These are phyloP conservation scores for Neotragus moschatus DNA, from an alignment of 2,113 vertebrate genomes.

Conservation along the genomic window DNA sequence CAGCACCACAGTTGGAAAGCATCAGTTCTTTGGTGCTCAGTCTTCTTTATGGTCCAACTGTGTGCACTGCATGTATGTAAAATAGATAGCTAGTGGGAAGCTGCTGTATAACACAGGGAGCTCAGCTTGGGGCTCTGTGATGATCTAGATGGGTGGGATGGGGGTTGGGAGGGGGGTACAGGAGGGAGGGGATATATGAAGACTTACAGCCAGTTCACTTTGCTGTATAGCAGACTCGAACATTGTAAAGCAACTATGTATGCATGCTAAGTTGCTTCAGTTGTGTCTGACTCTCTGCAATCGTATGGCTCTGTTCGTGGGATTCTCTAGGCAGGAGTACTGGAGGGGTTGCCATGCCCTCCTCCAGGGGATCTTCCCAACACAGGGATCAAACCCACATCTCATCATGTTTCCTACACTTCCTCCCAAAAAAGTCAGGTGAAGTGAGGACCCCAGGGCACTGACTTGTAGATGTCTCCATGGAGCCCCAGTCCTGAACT, in stretches of 20 bases:
- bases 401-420: neutral
- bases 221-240: neutral
- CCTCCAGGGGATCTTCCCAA: neutral
- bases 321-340: neutral
- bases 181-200: neutral
- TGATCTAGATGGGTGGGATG: fast-evolving
- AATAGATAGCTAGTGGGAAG: neutral
- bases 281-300: neutral
- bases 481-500: neutral
- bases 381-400: neutral
- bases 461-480: neutral
- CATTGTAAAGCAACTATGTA: neutral
- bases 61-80: neutral
- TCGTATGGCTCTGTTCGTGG: neutral
- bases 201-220: neutral
- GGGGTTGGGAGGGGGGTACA: neutral
- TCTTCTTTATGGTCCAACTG: neutral
- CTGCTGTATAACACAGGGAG: neutral
- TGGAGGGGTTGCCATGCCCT: neutral
- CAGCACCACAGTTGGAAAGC: neutral
- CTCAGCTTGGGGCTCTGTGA: neutral
- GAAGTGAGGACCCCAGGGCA: neutral
- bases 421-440: neutral
- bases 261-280: neutral
- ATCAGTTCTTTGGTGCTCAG: neutral